Conservation (phyloP, 1,140 invertebrate genomes). For the Lordiphosa collinella region DNA sequence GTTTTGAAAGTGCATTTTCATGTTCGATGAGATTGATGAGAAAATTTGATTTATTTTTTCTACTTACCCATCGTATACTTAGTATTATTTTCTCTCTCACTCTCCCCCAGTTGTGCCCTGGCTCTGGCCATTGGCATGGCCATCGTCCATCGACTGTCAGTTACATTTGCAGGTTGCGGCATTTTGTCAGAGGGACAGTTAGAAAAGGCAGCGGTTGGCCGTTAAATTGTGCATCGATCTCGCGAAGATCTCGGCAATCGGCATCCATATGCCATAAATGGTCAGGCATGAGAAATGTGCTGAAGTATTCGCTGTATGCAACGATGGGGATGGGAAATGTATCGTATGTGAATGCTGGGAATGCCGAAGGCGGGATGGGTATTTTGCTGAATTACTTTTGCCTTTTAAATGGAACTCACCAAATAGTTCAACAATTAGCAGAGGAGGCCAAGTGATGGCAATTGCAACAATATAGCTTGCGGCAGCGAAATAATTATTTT, state of each 20-base stretch:
- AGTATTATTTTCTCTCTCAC: conserved; percentile 26
- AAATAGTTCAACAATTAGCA: conserved; percentile 6
- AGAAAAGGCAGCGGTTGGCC: conserved; percentile 59
- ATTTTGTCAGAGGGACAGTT: conserved; percentile 77
- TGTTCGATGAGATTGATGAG: conserved; percentile 79
- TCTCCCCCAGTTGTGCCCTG: conserved; percentile 14
- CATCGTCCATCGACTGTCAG: conserved; percentile 47
- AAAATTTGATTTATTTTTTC: conserved; percentile 79
- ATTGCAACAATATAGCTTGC: not conserved
- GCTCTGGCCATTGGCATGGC: not conserved
- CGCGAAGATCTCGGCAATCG: conserved; percentile 37
- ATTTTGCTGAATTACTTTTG: conserved; percentile 33
- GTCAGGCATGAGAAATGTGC: conserved; percentile 62
- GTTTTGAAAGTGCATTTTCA: conserved; percentile 80
- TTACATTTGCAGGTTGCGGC: conserved; percentile 74
- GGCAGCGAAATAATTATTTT: too few species aligned
- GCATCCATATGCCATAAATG: conserved; percentile 67
- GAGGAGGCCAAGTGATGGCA: conserved; percentile 21
- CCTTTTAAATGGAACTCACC: conserved; percentile 17
- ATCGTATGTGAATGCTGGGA: conserved; percentile 23
- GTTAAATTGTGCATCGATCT: conserved; percentile 51
- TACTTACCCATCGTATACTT: conserved; percentile 29
- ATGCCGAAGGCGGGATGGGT: conserved; percentile 32
- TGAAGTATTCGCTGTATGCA: conserved; percentile 35
- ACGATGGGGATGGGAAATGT: conserved; percentile 55